A percentile compares a stretch with the other conserved stretches of the same genome.
phyloP scores from a whole-genome alignment of 2,113 vertebrate genomes.

The Leucoraja erinaceus region DNA sequence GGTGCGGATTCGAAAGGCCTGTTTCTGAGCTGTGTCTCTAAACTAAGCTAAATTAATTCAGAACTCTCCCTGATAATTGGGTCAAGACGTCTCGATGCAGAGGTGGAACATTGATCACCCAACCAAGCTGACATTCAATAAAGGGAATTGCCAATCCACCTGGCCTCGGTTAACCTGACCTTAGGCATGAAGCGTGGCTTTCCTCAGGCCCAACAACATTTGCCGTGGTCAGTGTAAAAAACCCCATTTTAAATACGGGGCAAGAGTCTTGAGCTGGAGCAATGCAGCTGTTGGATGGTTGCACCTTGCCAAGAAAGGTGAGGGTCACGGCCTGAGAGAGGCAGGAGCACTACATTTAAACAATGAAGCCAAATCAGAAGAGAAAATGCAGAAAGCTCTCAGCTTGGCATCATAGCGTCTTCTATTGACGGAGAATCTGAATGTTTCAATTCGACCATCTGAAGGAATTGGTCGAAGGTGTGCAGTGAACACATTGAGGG shows the following conservation, averaged over 20 bases:
- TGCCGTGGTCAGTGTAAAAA: neutral
- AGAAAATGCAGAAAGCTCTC: no score
- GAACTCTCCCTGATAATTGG: neutral
- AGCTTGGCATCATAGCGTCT: no score
- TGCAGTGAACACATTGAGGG: neutral
- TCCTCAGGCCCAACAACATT: neutral
- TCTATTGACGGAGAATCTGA: no score
- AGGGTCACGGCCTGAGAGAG: neutral
- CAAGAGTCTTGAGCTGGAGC: neutral
- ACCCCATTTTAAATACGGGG: neutral
- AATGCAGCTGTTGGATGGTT: neutral
- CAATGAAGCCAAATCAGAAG: no score
- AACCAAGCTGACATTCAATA: neutral
- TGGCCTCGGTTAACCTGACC: no score
- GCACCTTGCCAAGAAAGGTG: neutral
- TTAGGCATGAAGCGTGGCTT: neutral
- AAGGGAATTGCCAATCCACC: no score
- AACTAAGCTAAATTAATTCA: neutral
- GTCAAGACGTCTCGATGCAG: neutral
- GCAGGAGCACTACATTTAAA: neutral
- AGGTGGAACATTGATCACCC: neutral
- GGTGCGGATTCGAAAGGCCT: no score
- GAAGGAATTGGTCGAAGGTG: neutral
- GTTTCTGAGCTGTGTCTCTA: no score
- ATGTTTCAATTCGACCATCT: no score